Evolutionary conservation across 2,888 invertebrate genomes (phyloP).

Genomic region (Diaperis boleti): DNA sequence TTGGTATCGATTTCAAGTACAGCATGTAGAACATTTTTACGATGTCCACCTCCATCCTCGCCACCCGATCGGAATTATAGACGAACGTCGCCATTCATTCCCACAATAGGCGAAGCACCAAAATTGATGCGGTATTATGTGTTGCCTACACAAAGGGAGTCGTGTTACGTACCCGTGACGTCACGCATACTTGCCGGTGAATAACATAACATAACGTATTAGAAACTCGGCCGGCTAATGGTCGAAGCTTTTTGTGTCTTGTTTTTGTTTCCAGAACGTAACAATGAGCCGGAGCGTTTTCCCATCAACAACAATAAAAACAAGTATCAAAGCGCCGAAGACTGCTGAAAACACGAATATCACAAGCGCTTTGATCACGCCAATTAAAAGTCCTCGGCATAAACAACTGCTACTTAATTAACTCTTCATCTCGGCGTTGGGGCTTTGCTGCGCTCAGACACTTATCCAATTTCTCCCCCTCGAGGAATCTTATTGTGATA

Average conservation of each 20-base stretch:
- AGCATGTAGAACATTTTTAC: too few species aligned
- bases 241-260: background rate
- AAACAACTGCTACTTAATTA: too few species aligned
- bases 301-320: background rate
- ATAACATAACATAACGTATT: too few species aligned
- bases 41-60: too few species aligned
- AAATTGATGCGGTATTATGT: background rate
- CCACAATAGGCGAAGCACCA: background rate
- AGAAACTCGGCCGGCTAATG: background rate
- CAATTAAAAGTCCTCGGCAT: too few species aligned
- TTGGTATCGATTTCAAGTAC: too few species aligned
- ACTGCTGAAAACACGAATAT: too few species aligned
- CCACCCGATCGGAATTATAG: too few species aligned
- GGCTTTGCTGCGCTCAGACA: background rate
- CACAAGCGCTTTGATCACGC: too few species aligned
- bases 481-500: too few species aligned
- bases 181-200: background rate
- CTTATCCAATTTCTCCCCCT: background rate
- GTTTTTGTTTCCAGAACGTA: background rate
- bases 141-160: conserved; percentile 5
- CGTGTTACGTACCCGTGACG: background rate
- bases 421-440: background rate
- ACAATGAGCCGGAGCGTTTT: background rate
- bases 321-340: background rate
- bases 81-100: too few species aligned